Conservation (phyloP, 2,113 vertebrate species). For the Gopherus flavomarginatus region DNA sequence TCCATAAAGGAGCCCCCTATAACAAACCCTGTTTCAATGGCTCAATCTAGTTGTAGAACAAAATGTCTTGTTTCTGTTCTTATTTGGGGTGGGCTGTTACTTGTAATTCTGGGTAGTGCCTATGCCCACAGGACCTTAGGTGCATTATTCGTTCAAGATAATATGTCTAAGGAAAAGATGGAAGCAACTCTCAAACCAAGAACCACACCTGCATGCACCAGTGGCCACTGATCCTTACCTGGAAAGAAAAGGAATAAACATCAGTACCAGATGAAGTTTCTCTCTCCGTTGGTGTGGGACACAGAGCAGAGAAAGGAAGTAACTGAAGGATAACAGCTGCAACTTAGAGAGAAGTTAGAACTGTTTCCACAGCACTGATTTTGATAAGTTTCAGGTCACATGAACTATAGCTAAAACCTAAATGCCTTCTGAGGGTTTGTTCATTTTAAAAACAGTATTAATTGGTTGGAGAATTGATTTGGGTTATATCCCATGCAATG, state of each 20-base stretch:
- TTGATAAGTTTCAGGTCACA: neutral
- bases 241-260: neutral
- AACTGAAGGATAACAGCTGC: neutral
- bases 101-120: neutral
- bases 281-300: neutral
- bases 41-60: neutral
- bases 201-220: neutral
- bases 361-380: neutral
- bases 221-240: neutral
- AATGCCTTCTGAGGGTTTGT: neutral
- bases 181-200: neutral
- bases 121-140: neutral
- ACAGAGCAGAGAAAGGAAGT: neutral
- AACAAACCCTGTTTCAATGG: accelerated
- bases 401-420: neutral
- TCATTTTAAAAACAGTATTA: neutral
- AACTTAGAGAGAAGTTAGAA: neutral
- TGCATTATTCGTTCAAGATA: neutral
- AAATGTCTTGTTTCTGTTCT: neutral
- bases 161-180: neutral
- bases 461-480: neutral
- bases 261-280: neutral
- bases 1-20: neutral
- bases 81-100: neutral
- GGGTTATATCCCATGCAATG: neutral